These are phyloP conservation scores for Ctenopoma kingsleyae DNA, from an alignment of 2,797 vertebrate genomes.

Conservation along the genomic window DNA sequence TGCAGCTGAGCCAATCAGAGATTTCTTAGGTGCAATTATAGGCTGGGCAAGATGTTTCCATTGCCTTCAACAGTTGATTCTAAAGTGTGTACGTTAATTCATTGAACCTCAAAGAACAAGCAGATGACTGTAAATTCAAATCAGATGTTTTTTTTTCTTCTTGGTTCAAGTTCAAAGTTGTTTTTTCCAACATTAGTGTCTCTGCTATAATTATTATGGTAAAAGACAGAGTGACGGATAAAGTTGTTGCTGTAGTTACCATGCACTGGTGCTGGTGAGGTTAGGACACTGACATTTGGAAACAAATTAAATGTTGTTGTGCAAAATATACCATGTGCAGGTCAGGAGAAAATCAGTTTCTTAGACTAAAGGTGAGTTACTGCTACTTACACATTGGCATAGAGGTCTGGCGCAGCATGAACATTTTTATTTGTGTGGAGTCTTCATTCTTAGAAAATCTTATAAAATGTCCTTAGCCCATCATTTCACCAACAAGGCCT, in stretches of 20 bases:
- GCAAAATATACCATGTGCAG: background rate
- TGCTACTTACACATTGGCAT: conserved; percentile 51
- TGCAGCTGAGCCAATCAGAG: conserved; percentile 42
- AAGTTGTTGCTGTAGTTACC: conserved; percentile 30
- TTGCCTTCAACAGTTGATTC: conserved; percentile 44
- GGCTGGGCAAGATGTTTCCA: conserved; percentile 47
- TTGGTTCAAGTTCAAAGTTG: conserved; percentile 47
- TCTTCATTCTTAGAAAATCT: conserved; percentile 43
- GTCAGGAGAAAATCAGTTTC: conserved; percentile 29
- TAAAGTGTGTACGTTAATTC: conserved; percentile 28
- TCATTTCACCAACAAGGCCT: conserved; percentile 50
- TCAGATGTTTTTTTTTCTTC: conserved; percentile 45
- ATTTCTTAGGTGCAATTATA: conserved; percentile 39
- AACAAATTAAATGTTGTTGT: conserved; percentile 25
- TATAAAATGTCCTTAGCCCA: conserved; percentile 49
- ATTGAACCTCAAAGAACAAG: conserved; percentile 39
- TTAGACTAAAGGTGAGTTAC: conserved; percentile 38
- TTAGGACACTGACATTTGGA: conserved; percentile 32
- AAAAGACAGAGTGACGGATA: conserved; percentile 41
- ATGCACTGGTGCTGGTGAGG: conserved; percentile 14
- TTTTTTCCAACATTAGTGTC: conserved; percentile 63
- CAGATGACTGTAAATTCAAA: conserved; percentile 62
- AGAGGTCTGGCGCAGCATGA: conserved; percentile 31
- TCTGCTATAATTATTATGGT: conserved; percentile 40
- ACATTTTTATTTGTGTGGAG: conserved; percentile 63